Conservation (phyloP, 2,113 vertebrate genomes). For the Formicarius rufipectus region DNA sequence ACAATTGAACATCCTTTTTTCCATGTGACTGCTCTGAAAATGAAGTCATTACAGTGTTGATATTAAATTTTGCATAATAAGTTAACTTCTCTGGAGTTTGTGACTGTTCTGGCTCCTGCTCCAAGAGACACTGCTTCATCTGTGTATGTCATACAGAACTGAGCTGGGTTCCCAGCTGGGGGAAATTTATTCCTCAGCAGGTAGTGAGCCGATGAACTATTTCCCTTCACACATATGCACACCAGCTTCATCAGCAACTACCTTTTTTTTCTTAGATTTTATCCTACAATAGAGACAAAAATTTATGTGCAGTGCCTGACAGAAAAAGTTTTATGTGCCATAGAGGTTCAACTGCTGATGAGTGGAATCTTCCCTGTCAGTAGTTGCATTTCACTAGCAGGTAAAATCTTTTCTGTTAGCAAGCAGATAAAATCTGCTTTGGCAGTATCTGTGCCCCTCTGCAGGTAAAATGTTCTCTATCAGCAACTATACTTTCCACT, state of each 20-base stretch:
- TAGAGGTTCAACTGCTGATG: not conserved
- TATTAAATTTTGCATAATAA: not conserved
- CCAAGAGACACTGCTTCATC: not conserved
- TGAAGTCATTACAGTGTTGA: not conserved
- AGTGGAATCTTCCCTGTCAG: constrained; percentile 25
- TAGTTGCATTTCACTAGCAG: constrained; percentile 19
- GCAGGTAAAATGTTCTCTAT: constrained; percentile 28
- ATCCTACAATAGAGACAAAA: not conserved
- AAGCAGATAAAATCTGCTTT: constrained; percentile 35
- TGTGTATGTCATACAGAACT: not conserved
- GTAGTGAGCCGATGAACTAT: not conserved
- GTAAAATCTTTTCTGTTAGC: constrained; percentile 28
- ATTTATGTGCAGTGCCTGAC: not conserved
- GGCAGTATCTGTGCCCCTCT: not conserved
- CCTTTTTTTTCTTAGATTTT: not conserved
- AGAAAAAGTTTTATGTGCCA: constrained; percentile 21
- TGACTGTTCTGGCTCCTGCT: not conserved
- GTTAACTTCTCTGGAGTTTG: not conserved
- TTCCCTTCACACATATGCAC: not conserved
- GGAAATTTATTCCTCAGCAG: not conserved
- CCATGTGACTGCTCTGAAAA: not conserved
- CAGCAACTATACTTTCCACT: constrained; percentile 17
- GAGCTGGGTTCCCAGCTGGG: not conserved
- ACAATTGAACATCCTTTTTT: not conserved
- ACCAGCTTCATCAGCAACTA: not conserved